These are phyloP conservation scores for Dunckerocampus dactyliophorus DNA, from an alignment of 2,113 vertebrate genomes.

Conservation along the genomic window DNA sequence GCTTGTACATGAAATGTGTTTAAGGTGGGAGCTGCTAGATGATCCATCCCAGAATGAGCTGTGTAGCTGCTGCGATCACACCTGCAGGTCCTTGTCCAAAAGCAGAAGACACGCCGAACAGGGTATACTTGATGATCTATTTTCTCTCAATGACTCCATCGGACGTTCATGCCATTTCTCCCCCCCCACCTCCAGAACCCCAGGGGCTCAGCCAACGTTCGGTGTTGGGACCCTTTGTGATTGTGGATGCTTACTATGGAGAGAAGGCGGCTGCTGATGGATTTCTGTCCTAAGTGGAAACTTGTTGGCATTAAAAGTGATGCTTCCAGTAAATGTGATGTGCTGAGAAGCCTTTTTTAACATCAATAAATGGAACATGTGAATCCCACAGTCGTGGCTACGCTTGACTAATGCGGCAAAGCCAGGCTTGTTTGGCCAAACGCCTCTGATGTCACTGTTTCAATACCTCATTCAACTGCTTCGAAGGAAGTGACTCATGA, in stretches of 20 bases:
- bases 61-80: conserved; percentile 65
- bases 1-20: background rate
- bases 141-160: background rate
- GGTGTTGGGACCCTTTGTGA: conserved; percentile 65
- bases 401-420: too few species aligned
- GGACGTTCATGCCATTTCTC: background rate
- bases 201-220: conserved; percentile 26
- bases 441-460: too few species aligned
- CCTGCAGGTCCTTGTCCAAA: conserved; percentile 31
- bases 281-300: too few species aligned
- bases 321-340: too few species aligned
- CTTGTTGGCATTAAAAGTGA: too few species aligned
- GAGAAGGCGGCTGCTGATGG: too few species aligned
- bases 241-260: conserved; percentile 24
- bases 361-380: too few species aligned
- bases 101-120: conserved; percentile 21
- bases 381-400: too few species aligned
- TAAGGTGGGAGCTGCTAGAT: conserved; percentile 70
- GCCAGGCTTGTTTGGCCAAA: too few species aligned
- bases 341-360: too few species aligned
- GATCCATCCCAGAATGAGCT: conserved; percentile 49
- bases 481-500: too few species aligned
- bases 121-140: conserved; percentile 27
- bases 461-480: too few species aligned
- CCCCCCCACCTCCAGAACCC: conserved; percentile 13